phyloP scores from a whole-genome alignment of 2,888 invertebrate genomes.

The Unio delphinus region DNA sequence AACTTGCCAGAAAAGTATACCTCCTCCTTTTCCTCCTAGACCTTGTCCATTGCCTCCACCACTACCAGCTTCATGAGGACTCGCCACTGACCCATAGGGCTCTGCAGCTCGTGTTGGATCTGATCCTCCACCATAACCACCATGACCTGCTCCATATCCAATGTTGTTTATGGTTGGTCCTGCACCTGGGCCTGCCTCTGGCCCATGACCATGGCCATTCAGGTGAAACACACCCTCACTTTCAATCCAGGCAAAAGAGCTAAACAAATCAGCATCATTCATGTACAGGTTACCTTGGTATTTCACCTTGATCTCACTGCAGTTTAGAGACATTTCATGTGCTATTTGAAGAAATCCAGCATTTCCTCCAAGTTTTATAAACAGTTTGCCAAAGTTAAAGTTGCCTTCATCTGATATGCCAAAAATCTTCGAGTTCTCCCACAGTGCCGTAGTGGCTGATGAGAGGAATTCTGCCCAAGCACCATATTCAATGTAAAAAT shows the following conservation, averaged over 20 bases:
- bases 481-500: constrained; percentile 46
- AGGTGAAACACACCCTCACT: constrained; percentile 56
- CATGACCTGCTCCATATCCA: constrained; percentile 57
- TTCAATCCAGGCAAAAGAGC: constrained; percentile 55
- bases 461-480: constrained; percentile 43
- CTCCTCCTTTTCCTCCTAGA: constrained; percentile 52
- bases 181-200: constrained; percentile 41
- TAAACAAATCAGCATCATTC: constrained; percentile 50
- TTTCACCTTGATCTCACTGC: constrained; percentile 51
- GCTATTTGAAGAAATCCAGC: constrained; percentile 43
- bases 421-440: constrained; percentile 41
- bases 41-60: constrained; percentile 57
- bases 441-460: constrained; percentile 51
- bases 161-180: constrained; percentile 35
- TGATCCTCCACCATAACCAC: constrained; percentile 53
- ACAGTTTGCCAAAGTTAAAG: constrained; percentile 46
- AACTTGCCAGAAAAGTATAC: constrained; percentile 48
- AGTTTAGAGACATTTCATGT: constrained; percentile 22
- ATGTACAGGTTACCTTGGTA: constrained; percentile 54
- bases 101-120: constrained; percentile 27
- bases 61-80: constrained; percentile 44
- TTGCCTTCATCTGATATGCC: constrained; percentile 40
- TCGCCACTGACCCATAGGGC: constrained; percentile 51
- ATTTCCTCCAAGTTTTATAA: constrained; percentile 46
- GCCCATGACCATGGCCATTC: constrained; percentile 44